These are phyloP conservation scores for Homarus gammarus DNA, from an alignment of 2,888 invertebrate genomes.

Conservation along the genomic window DNA sequence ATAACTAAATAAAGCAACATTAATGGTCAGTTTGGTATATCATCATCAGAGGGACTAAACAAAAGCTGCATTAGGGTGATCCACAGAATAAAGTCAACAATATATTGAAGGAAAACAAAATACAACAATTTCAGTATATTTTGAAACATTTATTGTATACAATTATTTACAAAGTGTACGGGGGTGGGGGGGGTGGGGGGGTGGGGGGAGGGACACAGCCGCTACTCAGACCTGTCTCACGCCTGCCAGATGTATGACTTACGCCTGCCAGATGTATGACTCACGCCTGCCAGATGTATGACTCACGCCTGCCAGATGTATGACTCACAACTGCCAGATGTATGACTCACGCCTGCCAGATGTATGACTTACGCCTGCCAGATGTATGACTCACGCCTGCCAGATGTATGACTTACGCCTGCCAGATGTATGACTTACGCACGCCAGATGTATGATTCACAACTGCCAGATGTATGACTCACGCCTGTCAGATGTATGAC, in stretches of 20 bases:
- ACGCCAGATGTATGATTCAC: background rate
- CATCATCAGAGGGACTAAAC: too few relatives aligned
- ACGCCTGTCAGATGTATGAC: background rate
- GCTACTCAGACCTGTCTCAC: too few relatives aligned
- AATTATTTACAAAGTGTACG: slow-evolving; percentile 57
- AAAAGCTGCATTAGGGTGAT: too few relatives aligned
- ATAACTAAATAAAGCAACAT: too few relatives aligned
- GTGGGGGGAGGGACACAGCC: background rate
- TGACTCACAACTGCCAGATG: too few relatives aligned
- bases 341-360: too few relatives aligned
- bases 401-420: background rate
- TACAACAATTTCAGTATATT: slow-evolving; percentile 18
- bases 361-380: too few relatives aligned
- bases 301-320: background rate
- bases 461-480: background rate
- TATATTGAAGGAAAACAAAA: background rate
- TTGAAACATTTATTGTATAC: slow-evolving; percentile 67
- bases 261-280: background rate
- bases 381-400: too few relatives aligned
- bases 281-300: background rate
- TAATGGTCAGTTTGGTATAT: too few relatives aligned
- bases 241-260: background rate
- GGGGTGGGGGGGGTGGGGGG: slow-evolving; percentile 11
- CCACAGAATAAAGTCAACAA: too few relatives aligned
- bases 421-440: background rate